Percentiles rank a stretch among this genome's conserved stretches.
Evolutionary conservation across 2,888 invertebrate species (phyloP).

Genomic region (Dexiosoma caninum): DNA sequence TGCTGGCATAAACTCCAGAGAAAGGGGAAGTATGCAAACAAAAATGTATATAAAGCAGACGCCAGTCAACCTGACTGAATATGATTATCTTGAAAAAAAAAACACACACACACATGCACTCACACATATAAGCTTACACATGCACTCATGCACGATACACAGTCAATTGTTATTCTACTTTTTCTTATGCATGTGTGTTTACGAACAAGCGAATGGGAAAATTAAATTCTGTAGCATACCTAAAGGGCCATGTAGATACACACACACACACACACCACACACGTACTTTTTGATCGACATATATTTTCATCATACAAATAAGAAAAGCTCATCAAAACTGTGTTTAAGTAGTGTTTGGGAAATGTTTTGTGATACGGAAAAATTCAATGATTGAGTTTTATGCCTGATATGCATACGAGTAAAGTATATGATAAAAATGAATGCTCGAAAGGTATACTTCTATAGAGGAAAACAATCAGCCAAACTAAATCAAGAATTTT

Average conservation of each 20-base stretch:
- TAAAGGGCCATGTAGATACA: background rate
- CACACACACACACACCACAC: background rate
- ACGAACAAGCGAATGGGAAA: background rate
- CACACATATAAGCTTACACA: too few species aligned
- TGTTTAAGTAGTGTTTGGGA: slow-evolving; percentile 2
- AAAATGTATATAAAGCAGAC: slow-evolving; percentile 33
- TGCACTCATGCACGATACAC: too few species aligned
- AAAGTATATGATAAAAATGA: slow-evolving; percentile 49
- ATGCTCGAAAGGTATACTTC: background rate
- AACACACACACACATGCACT: slow-evolving; percentile 1
- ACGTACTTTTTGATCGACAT: background rate
- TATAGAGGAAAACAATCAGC: background rate
- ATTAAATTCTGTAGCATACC: slow-evolving; percentile 37
- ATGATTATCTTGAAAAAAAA: slow-evolving; percentile 54
- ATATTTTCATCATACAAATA: slow-evolving; percentile 2
- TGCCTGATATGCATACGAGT: slow-evolving; percentile 45
- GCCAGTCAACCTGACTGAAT: slow-evolving; percentile 63
- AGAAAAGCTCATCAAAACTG: slow-evolving; percentile 35
- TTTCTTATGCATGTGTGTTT: background rate
- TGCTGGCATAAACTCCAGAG: background rate
- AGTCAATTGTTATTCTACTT: background rate
- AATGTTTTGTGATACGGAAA: slow-evolving; percentile 25
- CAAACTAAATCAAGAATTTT: slow-evolving; percentile 24
- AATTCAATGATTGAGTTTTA: slow-evolving; percentile 63
- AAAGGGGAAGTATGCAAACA: background rate